Evolutionary conservation across 1,140 invertebrate genomes (phyloP).

Genomic region (Gonatopus flavifemur): DNA sequence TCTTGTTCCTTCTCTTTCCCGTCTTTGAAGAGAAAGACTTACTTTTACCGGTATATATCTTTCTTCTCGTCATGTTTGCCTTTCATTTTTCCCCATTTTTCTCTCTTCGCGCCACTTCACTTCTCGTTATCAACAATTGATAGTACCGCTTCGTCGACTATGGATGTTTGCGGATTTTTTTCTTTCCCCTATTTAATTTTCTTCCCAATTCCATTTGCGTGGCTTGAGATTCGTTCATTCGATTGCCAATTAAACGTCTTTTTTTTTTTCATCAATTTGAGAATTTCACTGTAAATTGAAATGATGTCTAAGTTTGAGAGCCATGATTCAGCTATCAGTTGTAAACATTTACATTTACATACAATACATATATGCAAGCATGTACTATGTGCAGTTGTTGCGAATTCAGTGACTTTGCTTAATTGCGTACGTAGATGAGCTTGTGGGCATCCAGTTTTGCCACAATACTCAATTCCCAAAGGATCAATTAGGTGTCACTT

Average conservation of each 20-base stretch:
- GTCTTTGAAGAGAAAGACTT: too few species aligned
- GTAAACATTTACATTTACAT: slow-evolving; percentile 12
- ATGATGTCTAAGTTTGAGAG: slow-evolving; percentile 6
- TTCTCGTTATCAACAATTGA: too few species aligned
- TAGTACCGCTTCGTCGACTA: too few species aligned
- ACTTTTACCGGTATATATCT: too few species aligned
- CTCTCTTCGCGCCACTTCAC: background rate
- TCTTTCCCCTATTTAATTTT: too few species aligned
- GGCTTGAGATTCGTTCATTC: too few species aligned
- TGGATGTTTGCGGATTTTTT: too few species aligned
- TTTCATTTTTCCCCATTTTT: background rate
- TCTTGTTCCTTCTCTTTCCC: slow-evolving; percentile 18
- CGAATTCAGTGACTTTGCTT: slow-evolving; percentile 19
- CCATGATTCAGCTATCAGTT: slow-evolving; percentile 16
- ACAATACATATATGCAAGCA: slow-evolving; percentile 23
- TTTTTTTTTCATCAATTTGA: background rate
- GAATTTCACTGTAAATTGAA: slow-evolving; percentile 2
- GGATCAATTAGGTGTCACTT: slow-evolving; percentile 25
- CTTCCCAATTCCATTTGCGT: too few species aligned
- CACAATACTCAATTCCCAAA: slow-evolving; percentile 10
- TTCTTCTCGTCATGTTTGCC: slow-evolving; percentile 12
- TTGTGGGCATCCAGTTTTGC: background rate
- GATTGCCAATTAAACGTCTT: too few species aligned
- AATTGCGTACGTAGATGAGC: slow-evolving; percentile 25
- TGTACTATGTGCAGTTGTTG: too few species aligned